Evolutionary conservation across 2,113 vertebrate genomes (phyloP), one percentile per base, ranked within the genome.

Genomic region (Eulemur macaco): DNA sequence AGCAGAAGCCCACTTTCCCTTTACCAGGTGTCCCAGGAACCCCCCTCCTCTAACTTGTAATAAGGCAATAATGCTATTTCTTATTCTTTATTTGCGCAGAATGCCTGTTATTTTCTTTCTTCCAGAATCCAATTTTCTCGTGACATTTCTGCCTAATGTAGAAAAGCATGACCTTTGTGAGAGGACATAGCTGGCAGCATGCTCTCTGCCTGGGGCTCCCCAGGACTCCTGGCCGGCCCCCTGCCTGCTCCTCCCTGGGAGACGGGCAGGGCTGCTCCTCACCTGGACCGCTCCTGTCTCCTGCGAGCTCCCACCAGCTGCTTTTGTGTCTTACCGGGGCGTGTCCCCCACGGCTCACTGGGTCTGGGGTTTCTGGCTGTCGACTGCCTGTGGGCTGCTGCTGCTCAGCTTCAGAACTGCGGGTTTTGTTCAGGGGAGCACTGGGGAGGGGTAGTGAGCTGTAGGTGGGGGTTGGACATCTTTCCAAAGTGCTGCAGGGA

Each of bases 111-210:
- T 99, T 99, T 99, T 99, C 99, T 98, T 98, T 98, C 97, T 98
- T 98, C 98, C 97, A 98, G 98, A 99, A 99, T 99, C 99, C 99
- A 99, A 99, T 99, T 99, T 99, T 99, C 98, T 98, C 97, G 98
- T 98, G 99, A 99, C 99, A 99, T 99, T 99, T 99, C 99, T 99
- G 98, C 98, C 99, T 98, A 98, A 98, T 98, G 98, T 99, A 98
- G 98, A 98, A 98, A 99, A 98, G 98, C 98, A 98, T 99, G 99
- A 99, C 99, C 99, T 99, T 99, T 99, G 98, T 97, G 98, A 99
- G 99, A 98, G 99, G 99, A 99, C 98, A 94, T 84, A 94, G 98
- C 98, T 97, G 98, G 97, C 23, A 95, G 98, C 80, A 89, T 45
- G 39, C 42, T 58, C 69, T 54, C 74, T 52, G 85, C 89, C 78